Evolutionary conservation across 1,140 invertebrate genomes (phyloP).

Genomic region (Babylonia areolata): DNA sequence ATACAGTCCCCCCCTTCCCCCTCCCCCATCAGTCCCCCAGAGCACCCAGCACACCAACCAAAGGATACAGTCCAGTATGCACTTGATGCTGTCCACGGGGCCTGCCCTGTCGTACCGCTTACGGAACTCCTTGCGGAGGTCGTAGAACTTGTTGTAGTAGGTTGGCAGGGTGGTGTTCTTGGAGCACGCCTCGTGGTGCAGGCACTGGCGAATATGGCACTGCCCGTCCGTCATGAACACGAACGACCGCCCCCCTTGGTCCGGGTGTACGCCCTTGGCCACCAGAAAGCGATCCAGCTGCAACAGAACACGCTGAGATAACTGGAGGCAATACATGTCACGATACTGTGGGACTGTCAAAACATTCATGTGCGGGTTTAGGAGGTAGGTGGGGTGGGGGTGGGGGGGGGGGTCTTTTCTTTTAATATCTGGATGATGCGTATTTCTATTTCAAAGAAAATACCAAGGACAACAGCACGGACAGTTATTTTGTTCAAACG

Average conservation of each 20-base stretch:
- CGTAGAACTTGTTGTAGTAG: constrained; percentile 92
- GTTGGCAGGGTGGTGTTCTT: constrained; percentile 90
- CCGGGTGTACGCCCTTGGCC: constrained; percentile 73
- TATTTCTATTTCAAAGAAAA: no score
- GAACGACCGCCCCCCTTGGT: constrained; percentile 73
- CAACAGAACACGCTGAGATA: no score
- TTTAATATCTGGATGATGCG: no score
- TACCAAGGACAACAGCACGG: no score
- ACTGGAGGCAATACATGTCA: no score
- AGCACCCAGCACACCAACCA: constrained; percentile 30
- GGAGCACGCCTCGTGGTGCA: constrained; percentile 93
- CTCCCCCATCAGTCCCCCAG: neutral
- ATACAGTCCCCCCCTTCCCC: no score
- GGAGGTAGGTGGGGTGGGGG: no score
- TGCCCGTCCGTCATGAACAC: constrained; percentile 88
- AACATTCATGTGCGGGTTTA: no score
- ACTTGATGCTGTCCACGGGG: constrained; percentile 70
- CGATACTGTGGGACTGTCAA: no score
- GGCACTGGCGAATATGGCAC: constrained; percentile 90
- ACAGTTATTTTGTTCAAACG: no score
- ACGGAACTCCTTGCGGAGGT: constrained; percentile 94
- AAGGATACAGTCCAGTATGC: constrained; percentile 89
- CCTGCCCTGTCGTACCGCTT: constrained; percentile 81
- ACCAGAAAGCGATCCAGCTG: constrained; percentile 81
- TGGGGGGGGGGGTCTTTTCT: no score